phyloP scores from a whole-genome alignment of 2,888 invertebrate genomes.

The Thymelicus sylvestris region DNA sequence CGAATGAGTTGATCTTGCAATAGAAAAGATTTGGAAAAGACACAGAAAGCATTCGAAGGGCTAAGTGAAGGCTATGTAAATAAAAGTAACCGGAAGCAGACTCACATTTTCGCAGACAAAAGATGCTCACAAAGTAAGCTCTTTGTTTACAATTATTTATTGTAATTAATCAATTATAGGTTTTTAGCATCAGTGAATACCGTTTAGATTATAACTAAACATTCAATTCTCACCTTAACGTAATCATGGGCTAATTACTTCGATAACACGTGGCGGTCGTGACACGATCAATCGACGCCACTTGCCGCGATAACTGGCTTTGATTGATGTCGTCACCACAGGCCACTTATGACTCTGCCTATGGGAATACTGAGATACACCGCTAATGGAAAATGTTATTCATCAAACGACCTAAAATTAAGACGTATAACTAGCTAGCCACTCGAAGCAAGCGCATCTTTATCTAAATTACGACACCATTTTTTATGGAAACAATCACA shows the following conservation, averaged over 20 bases:
- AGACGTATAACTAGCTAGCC: constrained; percentile 54
- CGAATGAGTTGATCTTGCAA: too few relatives aligned
- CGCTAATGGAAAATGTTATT: constrained; percentile 75
- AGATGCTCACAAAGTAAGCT: too few relatives aligned
- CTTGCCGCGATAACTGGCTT: constrained; percentile 64
- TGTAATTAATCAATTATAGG: background rate
- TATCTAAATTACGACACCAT: constrained; percentile 64
- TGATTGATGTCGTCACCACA: constrained; percentile 73
- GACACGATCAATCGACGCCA: constrained; percentile 74
- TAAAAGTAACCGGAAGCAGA: too few relatives aligned
- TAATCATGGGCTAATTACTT: constrained; percentile 45
- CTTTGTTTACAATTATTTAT: background rate
- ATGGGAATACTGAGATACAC: constrained; percentile 71
- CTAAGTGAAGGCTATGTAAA: too few relatives aligned
- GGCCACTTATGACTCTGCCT: constrained; percentile 67
- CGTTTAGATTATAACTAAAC: constrained; percentile 27
- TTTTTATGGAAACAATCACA: constrained; percentile 67
- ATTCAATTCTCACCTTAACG: constrained; percentile 35
- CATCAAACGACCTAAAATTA: constrained; percentile 71
- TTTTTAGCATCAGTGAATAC: constrained; percentile 14
- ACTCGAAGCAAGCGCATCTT: constrained; percentile 52
- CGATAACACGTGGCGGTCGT: constrained; percentile 69
- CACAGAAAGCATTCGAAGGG: too few relatives aligned
- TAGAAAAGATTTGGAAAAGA: too few relatives aligned
- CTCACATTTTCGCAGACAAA: too few relatives aligned